A percentile compares a stretch with the other conserved stretches of the same genome.
Evolutionary conservation across 2,113 vertebrate species (phyloP).

Genomic region (Circaetus cinerascens): DNA sequence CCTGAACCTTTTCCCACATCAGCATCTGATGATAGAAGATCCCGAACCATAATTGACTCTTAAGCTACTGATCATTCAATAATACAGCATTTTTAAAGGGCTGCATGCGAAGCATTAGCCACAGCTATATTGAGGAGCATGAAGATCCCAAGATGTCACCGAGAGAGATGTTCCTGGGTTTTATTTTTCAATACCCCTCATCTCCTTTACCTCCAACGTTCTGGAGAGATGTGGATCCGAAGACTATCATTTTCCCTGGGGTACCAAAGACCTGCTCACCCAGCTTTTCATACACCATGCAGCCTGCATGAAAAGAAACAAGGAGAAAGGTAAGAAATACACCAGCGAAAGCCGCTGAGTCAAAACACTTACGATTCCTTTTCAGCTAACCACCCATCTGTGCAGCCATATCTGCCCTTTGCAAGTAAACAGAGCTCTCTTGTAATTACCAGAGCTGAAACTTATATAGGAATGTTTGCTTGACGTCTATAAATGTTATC

Average conservation of each 20-base stretch:
- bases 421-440: background rate
- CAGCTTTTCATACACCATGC: conserved; percentile 82
- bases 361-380: background rate
- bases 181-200: background rate
- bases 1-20: background rate
- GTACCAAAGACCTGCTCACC: conserved; percentile 79
- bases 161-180: background rate
- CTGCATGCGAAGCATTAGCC: background rate
- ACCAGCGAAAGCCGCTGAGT: background rate
- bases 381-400: background rate
- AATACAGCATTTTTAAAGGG: background rate
- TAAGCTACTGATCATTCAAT: background rate
- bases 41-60: background rate
- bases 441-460: background rate
- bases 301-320: conserved; percentile 61
- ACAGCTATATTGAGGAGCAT: background rate
- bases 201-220: conserved; percentile 77
- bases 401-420: background rate
- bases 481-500: conserved; percentile 27
- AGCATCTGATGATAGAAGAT: background rate
- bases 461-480: background rate
- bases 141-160: background rate
- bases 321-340: background rate
- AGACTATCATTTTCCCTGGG: conserved; percentile 76
- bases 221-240: conserved; percentile 80